Percentiles rank a stretch among this genome's conserved stretches.
Evolutionary conservation across 2,797 vertebrate species (phyloP).

Genomic region (Limnodromus scolopaceus): DNA sequence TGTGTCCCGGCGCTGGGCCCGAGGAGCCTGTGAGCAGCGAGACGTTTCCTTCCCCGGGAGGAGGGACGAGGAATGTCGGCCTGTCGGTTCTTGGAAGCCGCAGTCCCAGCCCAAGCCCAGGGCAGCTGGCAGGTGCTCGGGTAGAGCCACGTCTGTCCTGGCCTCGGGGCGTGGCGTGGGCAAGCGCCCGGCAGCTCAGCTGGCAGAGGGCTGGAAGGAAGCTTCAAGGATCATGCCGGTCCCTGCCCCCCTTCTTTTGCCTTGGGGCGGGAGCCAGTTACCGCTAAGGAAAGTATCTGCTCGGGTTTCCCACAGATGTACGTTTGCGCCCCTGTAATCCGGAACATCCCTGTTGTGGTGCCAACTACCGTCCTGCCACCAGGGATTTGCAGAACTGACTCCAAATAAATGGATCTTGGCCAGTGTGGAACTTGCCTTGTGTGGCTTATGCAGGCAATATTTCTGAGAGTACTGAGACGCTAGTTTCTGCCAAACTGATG

Average conservation of each 20-base stretch:
- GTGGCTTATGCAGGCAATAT: background rate
- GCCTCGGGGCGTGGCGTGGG: background rate
- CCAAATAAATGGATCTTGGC: background rate
- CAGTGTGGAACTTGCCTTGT: background rate
- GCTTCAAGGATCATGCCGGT: accelerated
- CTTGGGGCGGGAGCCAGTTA: background rate
- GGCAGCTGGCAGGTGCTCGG: background rate
- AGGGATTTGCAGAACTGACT: accelerated
- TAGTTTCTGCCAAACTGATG: background rate
- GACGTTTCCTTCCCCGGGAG: background rate
- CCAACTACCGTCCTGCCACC: background rate
- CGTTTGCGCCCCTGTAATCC: background rate
- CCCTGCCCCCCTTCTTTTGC: background rate
- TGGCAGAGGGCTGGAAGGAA: background rate
- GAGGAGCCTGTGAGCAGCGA: background rate
- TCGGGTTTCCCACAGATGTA: accelerated
- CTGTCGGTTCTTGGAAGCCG: background rate
- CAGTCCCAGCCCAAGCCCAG: background rate
- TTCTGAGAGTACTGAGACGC: background rate
- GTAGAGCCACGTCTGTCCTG: background rate
- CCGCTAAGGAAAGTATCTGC: background rate
- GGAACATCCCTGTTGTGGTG: background rate
- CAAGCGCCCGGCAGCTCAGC: background rate
- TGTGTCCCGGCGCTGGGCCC: background rate
- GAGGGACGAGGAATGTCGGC: background rate